Evolutionary conservation across 2,113 vertebrate genomes (phyloP), one percentile per base, ranked within the genome.

Genomic region (Caloenas nicobarica): DNA sequence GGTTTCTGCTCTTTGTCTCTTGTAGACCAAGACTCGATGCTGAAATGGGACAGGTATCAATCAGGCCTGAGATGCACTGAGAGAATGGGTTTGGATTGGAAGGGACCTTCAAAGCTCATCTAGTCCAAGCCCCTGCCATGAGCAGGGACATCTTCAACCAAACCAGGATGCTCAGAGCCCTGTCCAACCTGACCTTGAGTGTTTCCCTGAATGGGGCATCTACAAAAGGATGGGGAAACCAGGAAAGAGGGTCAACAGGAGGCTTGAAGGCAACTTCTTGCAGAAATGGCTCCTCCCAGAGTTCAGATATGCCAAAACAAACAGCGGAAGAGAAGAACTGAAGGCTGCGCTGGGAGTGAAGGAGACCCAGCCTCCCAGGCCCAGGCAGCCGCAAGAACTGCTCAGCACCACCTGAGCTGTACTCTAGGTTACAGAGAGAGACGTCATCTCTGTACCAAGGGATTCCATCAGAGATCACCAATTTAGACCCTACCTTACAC

Each of bases 161-260:
- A 0, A 13, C 2, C 58, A 73, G 21, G 38, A 0, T 72, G 31
- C 25, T 83, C 44, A 60, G 26, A 42, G 16, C 9, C 23, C 25
- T 0, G 0, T 48, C 64, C 53, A 60, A 1, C 44, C 53, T 24
- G 22, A 9, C 33, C 54, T 72, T 8, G 54, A 28, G 4, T 8
- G 17, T 7, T 86, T 1, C 34, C 54, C 81, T 34, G 48, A 54
- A 77, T 29, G 15, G 11, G 7, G 1, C n/a, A 51, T 1, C 77
- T 74, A 44, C 16, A 2, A 53, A 77, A 69, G 12, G 6, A 14
- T 7, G 4, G 11, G 29, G 28, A 56, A 70, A 53, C 16, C 6
- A 42, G 29, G 26, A 44, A 26, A 38, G 17, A 36, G 36, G 6
- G 36, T 44, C 68, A 65, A 16, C 7, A 25, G 57, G n/a, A 78